Percentiles rank a stretch among this genome's conserved stretches.
These are phyloP conservation scores for Centropristis striata DNA, from an alignment of 2,113 vertebrate genomes.

Conservation along the genomic window DNA sequence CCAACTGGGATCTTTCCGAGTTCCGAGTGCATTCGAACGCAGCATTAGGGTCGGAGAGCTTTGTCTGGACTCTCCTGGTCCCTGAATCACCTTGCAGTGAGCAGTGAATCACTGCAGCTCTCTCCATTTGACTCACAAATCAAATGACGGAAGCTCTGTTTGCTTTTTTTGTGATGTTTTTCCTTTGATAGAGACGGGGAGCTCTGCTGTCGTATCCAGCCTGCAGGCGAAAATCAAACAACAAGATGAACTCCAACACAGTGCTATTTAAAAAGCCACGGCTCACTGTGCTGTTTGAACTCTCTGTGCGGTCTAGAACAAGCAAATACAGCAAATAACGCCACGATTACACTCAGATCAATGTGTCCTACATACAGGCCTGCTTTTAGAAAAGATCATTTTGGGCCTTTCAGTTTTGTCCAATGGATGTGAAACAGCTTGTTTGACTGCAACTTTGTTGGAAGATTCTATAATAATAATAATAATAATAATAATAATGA, in stretches of 20 bases:
- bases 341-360: not conserved
- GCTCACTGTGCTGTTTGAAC: not conserved
- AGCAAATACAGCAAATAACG: slow-evolving; percentile 1
- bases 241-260: slow-evolving; percentile 23
- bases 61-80: slow-evolving; percentile 22
- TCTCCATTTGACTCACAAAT: slow-evolving; percentile 53
- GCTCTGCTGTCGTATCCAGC: slow-evolving; percentile 25
- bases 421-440: not conserved
- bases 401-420: not conserved
- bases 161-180: slow-evolving; percentile 33
- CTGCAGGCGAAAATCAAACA: slow-evolving; percentile 24
- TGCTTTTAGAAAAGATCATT: slow-evolving; percentile 1
- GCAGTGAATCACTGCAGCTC: slow-evolving; percentile 41
- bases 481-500: too few relatives aligned
- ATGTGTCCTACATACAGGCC: not conserved
- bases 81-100: slow-evolving; percentile 55
- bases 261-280: slow-evolving; percentile 13
- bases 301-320: not conserved
- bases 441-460: not conserved
- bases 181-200: slow-evolving; percentile 25
- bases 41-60: slow-evolving; percentile 39
- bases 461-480: not conserved
- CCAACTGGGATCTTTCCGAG: too few relatives aligned
- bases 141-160: slow-evolving; percentile 41
- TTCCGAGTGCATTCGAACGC: too few relatives aligned